phyloP scores from a whole-genome alignment of 2,888 invertebrate species.

The Stenodera caucasica region DNA sequence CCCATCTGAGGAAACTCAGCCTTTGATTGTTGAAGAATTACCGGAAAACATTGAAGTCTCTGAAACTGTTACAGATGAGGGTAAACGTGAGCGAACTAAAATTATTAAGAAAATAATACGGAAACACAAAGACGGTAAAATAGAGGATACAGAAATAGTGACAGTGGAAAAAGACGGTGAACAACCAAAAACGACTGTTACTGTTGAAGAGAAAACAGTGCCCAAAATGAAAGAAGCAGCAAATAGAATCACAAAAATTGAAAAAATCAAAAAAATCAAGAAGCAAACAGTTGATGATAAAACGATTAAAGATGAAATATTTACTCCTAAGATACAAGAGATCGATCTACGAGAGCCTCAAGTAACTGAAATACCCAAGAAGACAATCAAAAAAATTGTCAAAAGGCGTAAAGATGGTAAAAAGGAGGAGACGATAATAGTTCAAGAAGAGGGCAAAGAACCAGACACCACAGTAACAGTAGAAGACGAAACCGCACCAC shows the following conservation, averaged over 20 bases:
- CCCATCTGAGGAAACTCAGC: conserved; percentile 32
- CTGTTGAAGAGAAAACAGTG: conserved; percentile 50
- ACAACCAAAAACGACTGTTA: conserved; percentile 51
- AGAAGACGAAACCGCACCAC: conserved; percentile 28
- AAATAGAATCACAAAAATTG: conserved; percentile 16
- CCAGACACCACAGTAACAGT: conserved; percentile 37
- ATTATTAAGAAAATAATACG: conserved; percentile 42
- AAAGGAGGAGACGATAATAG: conserved; percentile 42
- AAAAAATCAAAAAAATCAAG: neutral
- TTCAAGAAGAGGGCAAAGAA: conserved; percentile 43
- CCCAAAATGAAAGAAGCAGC: conserved; percentile 21
- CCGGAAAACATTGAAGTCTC: conserved; percentile 41
- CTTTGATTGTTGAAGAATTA: conserved; percentile 40
- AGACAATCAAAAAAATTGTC: conserved; percentile 34
- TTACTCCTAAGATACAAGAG: conserved; percentile 31
- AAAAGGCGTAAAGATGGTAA: conserved; percentile 43
- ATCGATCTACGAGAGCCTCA: conserved; percentile 35
- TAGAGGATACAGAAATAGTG: conserved; percentile 52
- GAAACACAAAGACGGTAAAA: conserved; percentile 34
- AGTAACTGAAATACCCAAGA: conserved; percentile 33
- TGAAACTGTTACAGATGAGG: conserved; percentile 50
- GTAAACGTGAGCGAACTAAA: conserved; percentile 41
- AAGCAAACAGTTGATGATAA: neutral
- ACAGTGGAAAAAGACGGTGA: conserved; percentile 37
- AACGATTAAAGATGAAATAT: neutral